phyloP scores from a whole-genome alignment of 2,888 invertebrate genomes.

The Crepidodera aurea region DNA sequence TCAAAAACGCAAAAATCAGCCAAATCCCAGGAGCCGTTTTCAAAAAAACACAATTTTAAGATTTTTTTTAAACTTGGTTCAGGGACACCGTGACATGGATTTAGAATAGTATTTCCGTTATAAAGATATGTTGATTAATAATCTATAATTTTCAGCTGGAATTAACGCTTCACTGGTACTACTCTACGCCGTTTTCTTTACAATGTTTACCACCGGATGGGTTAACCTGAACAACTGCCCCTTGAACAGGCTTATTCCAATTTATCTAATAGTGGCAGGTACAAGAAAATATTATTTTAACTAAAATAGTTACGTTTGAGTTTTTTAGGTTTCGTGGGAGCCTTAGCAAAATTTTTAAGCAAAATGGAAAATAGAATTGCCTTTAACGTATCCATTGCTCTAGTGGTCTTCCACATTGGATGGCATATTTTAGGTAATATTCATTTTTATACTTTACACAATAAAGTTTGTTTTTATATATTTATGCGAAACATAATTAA shows the following conservation, averaged over 20 bases:
- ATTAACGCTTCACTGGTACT: constrained; percentile 56
- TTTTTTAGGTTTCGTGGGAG: constrained; percentile 50
- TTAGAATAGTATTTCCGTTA: too few species aligned
- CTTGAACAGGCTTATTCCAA: constrained; percentile 54
- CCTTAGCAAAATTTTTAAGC: constrained; percentile 49
- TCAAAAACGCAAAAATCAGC: too few species aligned
- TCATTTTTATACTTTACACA: too few species aligned
- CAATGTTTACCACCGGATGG: constrained; percentile 56
- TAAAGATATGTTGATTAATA: too few species aligned
- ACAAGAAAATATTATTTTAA: constrained; percentile 4
- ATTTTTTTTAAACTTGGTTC: too few species aligned
- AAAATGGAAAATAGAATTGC: constrained; percentile 43
- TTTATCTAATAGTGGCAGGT: constrained; percentile 58
- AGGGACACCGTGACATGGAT: too few species aligned
- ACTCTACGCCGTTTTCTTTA: constrained; percentile 53
- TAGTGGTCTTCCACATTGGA: constrained; percentile 45
- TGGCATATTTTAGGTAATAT: constrained; percentile 53
- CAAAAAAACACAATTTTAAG: too few species aligned
- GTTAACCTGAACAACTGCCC: constrained; percentile 56
- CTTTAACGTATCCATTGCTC: constrained; percentile 45
- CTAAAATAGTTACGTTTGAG: constrained; percentile 2
- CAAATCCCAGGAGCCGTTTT: too few species aligned
- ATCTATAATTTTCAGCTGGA: constrained; percentile 53
- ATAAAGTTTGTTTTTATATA: too few species aligned
- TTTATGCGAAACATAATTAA: too few species aligned